Evolutionary conservation across 2,888 invertebrate species (phyloP).

Genomic region (Platycheirus albimanus): DNA sequence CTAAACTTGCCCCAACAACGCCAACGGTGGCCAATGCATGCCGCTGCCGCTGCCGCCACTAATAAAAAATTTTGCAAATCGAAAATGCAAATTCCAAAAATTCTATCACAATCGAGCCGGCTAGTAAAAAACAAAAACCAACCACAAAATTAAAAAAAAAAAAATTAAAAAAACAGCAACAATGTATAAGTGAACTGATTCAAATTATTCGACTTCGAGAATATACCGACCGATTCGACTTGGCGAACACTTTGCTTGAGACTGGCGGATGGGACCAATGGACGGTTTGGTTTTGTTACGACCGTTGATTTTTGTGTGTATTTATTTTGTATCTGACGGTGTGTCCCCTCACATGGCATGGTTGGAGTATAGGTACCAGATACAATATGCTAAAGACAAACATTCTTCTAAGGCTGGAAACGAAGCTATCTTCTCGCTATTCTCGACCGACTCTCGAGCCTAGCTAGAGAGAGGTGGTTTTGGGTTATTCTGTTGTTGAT

Average conservation of each 20-base stretch:
- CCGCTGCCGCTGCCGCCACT: constrained; percentile 24
- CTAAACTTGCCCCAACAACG: constrained; percentile 14
- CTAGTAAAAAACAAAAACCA: neutral
- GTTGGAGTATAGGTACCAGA: neutral
- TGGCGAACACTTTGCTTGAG: constrained; percentile 68
- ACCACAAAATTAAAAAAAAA: constrained; percentile 2
- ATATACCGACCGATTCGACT: constrained; percentile 65
- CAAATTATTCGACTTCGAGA: constrained; percentile 25
- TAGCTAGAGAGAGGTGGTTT: constrained; percentile 26
- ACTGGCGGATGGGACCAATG: constrained; percentile 67
- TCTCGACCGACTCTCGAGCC: constrained; percentile 39
- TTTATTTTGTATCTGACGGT: constrained; percentile 55
- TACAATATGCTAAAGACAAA: constrained; percentile 42
- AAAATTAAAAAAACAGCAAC: constrained; percentile 14
- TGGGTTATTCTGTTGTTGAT: constrained; percentile 22
- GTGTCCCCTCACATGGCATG: too few species aligned
- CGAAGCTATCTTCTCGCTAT: constrained; percentile 29
- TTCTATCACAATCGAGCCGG: constrained; percentile 46
- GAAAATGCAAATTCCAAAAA: constrained; percentile 69
- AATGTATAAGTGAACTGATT: constrained; percentile 36
- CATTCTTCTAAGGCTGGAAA: constrained; percentile 55
- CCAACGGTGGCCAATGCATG: too few species aligned
- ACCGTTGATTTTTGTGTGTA: constrained; percentile 46
- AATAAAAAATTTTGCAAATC: constrained; percentile 61
- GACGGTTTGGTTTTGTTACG: constrained; percentile 72